Percentiles rank a stretch among this genome's conserved stretches.
Evolutionary conservation across 2,797 vertebrate species (phyloP).

Genomic region (Mormyrops attenuatus): DNA sequence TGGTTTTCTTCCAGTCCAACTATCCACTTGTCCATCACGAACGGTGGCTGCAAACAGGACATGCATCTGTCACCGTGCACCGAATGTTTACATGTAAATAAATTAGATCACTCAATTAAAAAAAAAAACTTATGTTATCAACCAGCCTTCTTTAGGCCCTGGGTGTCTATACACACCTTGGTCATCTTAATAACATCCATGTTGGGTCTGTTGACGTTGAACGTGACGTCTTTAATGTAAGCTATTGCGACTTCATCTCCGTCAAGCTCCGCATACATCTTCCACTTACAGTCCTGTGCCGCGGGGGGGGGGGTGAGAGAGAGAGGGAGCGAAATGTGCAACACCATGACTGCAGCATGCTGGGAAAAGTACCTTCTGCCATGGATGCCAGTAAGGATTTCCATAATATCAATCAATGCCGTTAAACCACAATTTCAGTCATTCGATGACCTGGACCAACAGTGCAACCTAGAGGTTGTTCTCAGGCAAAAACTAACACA

Average conservation of each 20-base stretch:
- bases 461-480: slow-evolving; percentile 69
- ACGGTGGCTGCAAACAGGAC: slow-evolving; percentile 75
- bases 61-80: background rate
- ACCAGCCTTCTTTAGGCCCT: background rate
- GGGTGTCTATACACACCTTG: slow-evolving; percentile 66
- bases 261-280: slow-evolving; percentile 98
- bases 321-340: background rate
- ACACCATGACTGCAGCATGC: background rate
- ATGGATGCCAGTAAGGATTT: background rate
- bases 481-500: slow-evolving; percentile 21
- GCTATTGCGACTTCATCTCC: slow-evolving; percentile 92
- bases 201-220: slow-evolving; percentile 79
- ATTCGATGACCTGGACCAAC: slow-evolving; percentile 54
- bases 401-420: background rate
- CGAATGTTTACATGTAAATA: background rate
- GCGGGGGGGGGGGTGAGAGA: background rate
- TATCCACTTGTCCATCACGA: slow-evolving; percentile 98
- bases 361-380: background rate
- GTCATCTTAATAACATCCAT: slow-evolving; percentile 84
- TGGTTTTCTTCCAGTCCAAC: slow-evolving; percentile 76
- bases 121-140: background rate
- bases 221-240: slow-evolving; percentile 95
- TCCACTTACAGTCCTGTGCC: slow-evolving; percentile 96
- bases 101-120: background rate
- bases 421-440: slow-evolving; percentile 16